Percentiles rank a stretch among this genome's conserved stretches.
phyloP scores from a whole-genome alignment of 2,797 vertebrate species.

The Acanthurus leucopareius region DNA sequence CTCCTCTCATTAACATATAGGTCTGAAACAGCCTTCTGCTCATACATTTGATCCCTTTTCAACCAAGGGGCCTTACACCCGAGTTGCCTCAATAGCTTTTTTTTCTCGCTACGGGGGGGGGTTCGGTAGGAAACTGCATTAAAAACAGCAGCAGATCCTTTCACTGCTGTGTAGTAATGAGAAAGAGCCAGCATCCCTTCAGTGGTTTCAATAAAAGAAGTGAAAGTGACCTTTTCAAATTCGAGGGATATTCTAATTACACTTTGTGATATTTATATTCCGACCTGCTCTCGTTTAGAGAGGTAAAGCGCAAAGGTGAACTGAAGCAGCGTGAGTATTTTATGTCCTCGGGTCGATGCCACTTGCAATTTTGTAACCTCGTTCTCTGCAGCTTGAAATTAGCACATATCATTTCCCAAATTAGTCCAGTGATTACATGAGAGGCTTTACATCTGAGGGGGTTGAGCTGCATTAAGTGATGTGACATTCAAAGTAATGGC shows the following conservation, averaged over 20 bases:
- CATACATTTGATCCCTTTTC: conserved; percentile 72
- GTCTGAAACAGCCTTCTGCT: conserved; percentile 63
- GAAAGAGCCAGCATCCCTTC: conserved; percentile 32
- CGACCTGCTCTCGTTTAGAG: conserved; percentile 50
- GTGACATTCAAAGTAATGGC: conserved; percentile 65
- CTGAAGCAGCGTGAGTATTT: conserved; percentile 37
- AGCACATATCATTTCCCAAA: conserved; percentile 41
- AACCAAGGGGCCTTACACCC: conserved; percentile 61
- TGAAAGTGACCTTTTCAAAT: conserved; percentile 62
- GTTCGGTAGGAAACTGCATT: conserved; percentile 36
- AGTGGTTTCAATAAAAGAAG: conserved; percentile 34
- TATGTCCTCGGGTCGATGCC: conserved; percentile 25
- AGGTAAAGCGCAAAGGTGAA: conserved; percentile 46
- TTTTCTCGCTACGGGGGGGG: conserved; percentile 59
- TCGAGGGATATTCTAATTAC: conserved; percentile 54
- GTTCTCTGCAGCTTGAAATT: conserved; percentile 41
- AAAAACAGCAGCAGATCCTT: conserved; percentile 52
- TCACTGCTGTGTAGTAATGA: conserved; percentile 29
- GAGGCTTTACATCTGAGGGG: conserved; percentile 35
- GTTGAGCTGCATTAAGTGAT: conserved; percentile 31
- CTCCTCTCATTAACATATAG: conserved; percentile 71
- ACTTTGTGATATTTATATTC: conserved; percentile 61
- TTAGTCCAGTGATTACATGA: conserved; percentile 31
- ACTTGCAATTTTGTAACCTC: conserved; percentile 36
- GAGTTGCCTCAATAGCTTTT: conserved; percentile 69